A percentile compares a stretch with the other conserved stretches of the same genome.
phyloP scores from a whole-genome alignment of 2,113 vertebrate genomes.

The Galbula dea region DNA sequence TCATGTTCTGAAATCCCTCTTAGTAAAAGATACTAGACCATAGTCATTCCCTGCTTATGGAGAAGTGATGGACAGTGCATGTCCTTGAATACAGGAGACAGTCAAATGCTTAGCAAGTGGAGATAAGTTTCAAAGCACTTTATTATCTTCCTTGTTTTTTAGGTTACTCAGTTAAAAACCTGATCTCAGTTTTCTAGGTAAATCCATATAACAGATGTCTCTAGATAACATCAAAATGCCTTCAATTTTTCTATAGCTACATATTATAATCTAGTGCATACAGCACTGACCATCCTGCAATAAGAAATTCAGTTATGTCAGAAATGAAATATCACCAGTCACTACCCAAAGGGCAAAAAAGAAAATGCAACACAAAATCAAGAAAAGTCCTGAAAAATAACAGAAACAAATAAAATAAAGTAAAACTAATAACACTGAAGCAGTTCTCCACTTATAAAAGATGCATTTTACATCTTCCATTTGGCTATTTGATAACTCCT shows the following conservation, averaged over 20 bases:
- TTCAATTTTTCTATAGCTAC: neutral
- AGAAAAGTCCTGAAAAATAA: neutral
- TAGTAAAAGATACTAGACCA: neutral
- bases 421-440: neutral
- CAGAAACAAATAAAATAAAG: neutral
- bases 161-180: neutral
- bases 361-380: neutral
- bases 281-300: neutral
- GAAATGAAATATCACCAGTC: neutral
- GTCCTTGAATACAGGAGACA: neutral
- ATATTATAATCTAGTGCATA: neutral
- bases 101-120: neutral
- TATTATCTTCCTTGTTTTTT: neutral
- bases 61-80: neutral
- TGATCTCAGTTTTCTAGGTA: neutral
- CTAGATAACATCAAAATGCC: neutral
- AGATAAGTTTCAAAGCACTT: neutral
- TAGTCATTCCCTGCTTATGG: neutral
- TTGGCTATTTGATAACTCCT: neutral
- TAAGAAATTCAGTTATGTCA: neutral
- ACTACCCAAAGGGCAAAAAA: neutral
- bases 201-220: neutral
- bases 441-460: neutral
- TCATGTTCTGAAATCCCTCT: neutral
- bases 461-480: neutral